Percentiles rank a stretch among this genome's conserved stretches.
These are phyloP conservation scores for Tupiocoris notatus DNA, from an alignment of 2,888 invertebrate species.

Conservation along the genomic window DNA sequence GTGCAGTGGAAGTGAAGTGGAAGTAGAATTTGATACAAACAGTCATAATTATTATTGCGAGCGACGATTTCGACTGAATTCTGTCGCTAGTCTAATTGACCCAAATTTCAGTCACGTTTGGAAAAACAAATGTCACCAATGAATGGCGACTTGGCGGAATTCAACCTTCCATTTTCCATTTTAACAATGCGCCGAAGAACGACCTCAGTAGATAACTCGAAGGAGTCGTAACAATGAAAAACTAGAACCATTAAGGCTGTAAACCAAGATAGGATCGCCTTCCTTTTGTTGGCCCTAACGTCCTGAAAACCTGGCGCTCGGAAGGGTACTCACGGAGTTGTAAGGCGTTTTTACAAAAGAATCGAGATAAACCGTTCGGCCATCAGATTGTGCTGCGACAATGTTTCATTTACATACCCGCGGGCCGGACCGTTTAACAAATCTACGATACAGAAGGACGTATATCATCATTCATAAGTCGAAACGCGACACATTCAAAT, in stretches of 20 bases:
- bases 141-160: background rate
- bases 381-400: constrained; percentile 1
- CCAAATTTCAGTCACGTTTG: too few species aligned
- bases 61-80: too few species aligned
- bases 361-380: background rate
- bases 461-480: too few species aligned
- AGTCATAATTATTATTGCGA: too few species aligned
- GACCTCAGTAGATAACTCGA: background rate
- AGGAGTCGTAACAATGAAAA: constrained; percentile 12
- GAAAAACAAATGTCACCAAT: too few species aligned
- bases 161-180: background rate
- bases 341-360: background rate
- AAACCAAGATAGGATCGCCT: constrained; percentile 15
- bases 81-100: too few species aligned
- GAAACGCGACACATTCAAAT: too few species aligned
- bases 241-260: constrained; percentile 13
- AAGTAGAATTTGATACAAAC: too few species aligned
- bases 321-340: background rate
- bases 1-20: too few species aligned
- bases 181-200: constrained; percentile 5
- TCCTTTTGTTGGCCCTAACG: background rate
- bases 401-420: constrained; percentile 12
- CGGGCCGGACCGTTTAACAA: background rate
- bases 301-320: background rate
- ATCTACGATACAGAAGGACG: too few species aligned